Evolutionary conservation across 35 echinoderm and acorn worm species (phyloP).

Genomic region (Stichopus chloronotus): DNA sequence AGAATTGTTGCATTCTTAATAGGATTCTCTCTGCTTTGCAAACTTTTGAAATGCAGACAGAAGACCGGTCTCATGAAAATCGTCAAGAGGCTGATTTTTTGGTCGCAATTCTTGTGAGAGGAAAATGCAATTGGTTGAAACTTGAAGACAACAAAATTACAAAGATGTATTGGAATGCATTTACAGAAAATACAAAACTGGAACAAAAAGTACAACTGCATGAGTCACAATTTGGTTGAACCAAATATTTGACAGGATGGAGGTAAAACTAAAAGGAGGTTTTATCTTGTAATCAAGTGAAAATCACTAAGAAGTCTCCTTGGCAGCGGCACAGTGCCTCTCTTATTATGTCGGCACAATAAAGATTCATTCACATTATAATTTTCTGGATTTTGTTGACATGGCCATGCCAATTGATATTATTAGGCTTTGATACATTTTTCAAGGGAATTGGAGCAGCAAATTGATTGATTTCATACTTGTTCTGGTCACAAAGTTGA

Average conservation of each 20-base stretch:
- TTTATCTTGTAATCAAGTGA: too few relatives aligned
- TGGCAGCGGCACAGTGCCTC: too few relatives aligned
- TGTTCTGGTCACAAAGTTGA: too few relatives aligned
- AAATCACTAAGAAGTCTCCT: too few relatives aligned
- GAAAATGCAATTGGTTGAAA: conserved; percentile 15
- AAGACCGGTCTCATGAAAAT: not conserved
- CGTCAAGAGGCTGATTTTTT: not conserved
- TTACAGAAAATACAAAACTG: not conserved
- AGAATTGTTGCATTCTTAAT: conserved; percentile 9
- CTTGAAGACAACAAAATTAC: not conserved
- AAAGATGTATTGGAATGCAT: not conserved
- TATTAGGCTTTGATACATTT: too few relatives aligned
- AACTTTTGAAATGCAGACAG: not conserved
- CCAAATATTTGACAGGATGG: not conserved
- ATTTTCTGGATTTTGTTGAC: too few relatives aligned
- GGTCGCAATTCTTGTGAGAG: not conserved
- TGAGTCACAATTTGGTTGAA: not conserved
- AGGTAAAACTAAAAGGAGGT: too few relatives aligned
- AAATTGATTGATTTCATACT: too few relatives aligned
- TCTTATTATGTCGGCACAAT: too few relatives aligned
- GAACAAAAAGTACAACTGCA: not conserved
- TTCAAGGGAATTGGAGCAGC: too few relatives aligned
- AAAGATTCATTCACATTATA: too few relatives aligned
- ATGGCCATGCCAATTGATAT: too few relatives aligned
- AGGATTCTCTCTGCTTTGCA: not conserved